phyloP scores from a whole-genome alignment of 2,113 vertebrate genomes.

The Crypturellus undulatus region DNA sequence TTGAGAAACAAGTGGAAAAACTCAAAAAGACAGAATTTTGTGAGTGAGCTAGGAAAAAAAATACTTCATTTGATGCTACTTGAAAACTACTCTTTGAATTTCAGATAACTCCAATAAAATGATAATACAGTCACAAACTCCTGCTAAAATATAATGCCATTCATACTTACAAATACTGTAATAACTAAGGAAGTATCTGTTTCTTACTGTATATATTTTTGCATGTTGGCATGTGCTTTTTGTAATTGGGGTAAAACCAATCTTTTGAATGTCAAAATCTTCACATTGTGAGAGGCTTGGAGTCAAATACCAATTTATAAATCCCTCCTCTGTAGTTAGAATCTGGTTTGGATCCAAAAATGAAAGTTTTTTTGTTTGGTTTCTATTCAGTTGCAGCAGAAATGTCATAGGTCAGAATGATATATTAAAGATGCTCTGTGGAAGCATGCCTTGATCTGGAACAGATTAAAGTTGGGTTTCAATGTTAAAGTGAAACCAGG shows the following conservation, averaged over 20 bases:
- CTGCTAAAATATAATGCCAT: background rate
- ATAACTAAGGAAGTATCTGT: background rate
- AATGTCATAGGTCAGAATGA: background rate
- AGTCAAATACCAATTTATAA: background rate
- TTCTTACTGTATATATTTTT: background rate
- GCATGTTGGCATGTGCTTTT: background rate
- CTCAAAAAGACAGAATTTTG: background rate
- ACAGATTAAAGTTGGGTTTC: background rate
- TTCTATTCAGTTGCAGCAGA: background rate
- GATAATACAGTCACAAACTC: background rate
- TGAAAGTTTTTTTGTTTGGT: background rate
- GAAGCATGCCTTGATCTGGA: background rate
- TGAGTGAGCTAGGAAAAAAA: background rate
- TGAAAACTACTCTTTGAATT: background rate
- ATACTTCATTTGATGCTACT: background rate
- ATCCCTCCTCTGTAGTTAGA: background rate
- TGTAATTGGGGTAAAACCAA: background rate
- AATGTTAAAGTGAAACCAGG: background rate
- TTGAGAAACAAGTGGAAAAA: conserved; percentile 6
- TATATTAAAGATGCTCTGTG: background rate
- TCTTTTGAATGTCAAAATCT: background rate
- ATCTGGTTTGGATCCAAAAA: background rate
- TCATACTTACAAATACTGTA: background rate
- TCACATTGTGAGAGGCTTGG: background rate
- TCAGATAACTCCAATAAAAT: background rate